These are phyloP conservation scores for Leptopilina drosophilae DNA, from an alignment of 2,888 invertebrate genomes.

Conservation along the genomic window DNA sequence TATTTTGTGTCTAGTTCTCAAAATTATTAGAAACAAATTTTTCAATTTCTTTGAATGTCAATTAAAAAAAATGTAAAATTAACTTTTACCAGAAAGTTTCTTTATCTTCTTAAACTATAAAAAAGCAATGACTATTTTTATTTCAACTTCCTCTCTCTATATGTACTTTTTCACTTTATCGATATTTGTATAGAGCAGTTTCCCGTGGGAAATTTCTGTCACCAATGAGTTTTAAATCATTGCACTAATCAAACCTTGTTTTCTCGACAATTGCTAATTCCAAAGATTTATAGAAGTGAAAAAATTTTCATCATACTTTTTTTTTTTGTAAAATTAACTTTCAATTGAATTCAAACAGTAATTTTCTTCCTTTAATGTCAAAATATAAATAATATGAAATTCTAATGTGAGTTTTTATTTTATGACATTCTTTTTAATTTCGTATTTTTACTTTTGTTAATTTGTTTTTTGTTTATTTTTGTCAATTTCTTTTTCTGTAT, in stretches of 20 bases:
- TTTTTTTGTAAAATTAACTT: no score
- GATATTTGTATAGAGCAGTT: background rate
- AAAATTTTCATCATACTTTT: background rate
- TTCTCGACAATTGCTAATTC: background rate
- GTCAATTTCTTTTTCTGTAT: no score
- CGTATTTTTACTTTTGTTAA: no score
- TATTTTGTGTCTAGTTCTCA: no score
- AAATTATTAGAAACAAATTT: no score
- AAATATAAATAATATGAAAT: background rate
- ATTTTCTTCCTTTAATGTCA: background rate
- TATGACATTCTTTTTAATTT: no score
- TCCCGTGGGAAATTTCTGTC: conserved; percentile 10
- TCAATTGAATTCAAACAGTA: background rate
- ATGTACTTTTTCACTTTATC: background rate
- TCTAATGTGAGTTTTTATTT: no score
- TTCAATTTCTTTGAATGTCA: background rate
- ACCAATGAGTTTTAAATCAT: conserved; percentile 5
- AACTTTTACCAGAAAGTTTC: background rate
- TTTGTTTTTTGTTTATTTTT: no score
- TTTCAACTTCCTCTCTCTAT: background rate
- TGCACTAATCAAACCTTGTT: conserved; percentile 2
- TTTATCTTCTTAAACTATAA: background rate
- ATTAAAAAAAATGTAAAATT: no score
- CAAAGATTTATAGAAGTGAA: background rate
- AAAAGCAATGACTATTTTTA: background rate